Evolutionary conservation across 2,797 vertebrate species (phyloP), one percentile per base, ranked within the genome.

Genomic region (Aulostomus chinensis): DNA sequence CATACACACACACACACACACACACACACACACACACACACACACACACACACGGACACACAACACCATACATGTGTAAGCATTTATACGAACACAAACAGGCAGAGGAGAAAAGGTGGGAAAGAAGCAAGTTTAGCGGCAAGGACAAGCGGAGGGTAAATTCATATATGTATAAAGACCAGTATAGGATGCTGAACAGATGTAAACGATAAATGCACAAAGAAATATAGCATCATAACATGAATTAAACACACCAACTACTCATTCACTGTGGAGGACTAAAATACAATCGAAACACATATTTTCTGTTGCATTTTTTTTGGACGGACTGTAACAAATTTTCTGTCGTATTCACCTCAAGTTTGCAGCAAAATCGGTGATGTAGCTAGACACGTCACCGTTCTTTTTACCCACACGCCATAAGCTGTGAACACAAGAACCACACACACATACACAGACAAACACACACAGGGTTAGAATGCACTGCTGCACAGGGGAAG

Each of bases 341-440:
- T n/a, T n/a, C n/a, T 7, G 60, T 76, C 47, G 18, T 73, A 81
- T 80, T 91, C 79, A 93, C 91, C 91, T 93, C 88, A 92, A 84
- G 80, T 89, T 91, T 87, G 91, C 83, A 85, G 91, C 89, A 73
- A 93, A 92, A 81, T 93, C 91, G 51, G 83, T 89, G 88, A 91
- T 91, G 88, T 90, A 91, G 88, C 90, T 91, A 53, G 89, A 90
- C 70, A 92, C 73, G 59, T 91, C 91, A 76, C 91, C 91, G 42
- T 93, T 93, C 89, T 91, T 92, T 89, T 91, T 91, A 85, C 85
- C 86, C 86, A 88, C 75, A 70, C 89, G 87, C 91, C 91, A 91
- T 70, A 89, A 89, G 77, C 91, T 92, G 89, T 84, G 78, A 78
- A 91, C 74, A 86, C 62, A 83, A 88, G 66, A 87, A 73, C 47